Percentiles rank a stretch among this genome's conserved stretches.
phyloP scores from a whole-genome alignment of 2,113 vertebrate species.

The Apus apus region DNA sequence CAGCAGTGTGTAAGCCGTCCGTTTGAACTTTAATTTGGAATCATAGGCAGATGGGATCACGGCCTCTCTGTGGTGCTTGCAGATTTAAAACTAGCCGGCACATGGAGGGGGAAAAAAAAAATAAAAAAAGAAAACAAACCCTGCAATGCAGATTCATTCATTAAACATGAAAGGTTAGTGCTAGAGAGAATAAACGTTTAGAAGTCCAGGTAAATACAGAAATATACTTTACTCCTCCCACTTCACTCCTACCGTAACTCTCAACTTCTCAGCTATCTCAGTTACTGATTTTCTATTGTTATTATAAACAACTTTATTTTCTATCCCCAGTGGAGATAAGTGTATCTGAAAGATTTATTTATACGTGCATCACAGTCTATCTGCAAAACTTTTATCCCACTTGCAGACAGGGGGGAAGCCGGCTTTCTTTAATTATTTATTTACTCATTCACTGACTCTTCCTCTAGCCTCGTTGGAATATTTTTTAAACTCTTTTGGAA shows the following conservation, averaged over 20 bases:
- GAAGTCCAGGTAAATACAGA: conserved; percentile 35
- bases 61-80: conserved; percentile 74
- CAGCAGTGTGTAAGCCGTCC: conserved; percentile 77
- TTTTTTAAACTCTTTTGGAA: not conserved
- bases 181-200: conserved; percentile 41
- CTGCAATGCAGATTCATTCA: conserved; percentile 81
- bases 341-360: not conserved
- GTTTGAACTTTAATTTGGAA: conserved; percentile 83
- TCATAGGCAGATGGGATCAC: conserved; percentile 84
- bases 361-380: not conserved
- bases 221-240: not conserved
- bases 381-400: not conserved
- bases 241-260: not conserved
- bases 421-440: not conserved
- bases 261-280: conserved; percentile 11
- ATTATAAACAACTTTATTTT: conserved; percentile 6
- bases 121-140: conserved; percentile 20
- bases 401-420: not conserved
- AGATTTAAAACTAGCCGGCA: conserved; percentile 78
- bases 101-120: conserved; percentile 54
- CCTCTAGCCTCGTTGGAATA: not conserved
- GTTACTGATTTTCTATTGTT: conserved; percentile 44
- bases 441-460: not conserved
- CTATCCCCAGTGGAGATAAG: not conserved
- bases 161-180: conserved; percentile 74